Percentiles rank a stretch among this genome's conserved stretches.
Evolutionary conservation across 2,113 vertebrate genomes (phyloP).

Genomic region (Dromas ardeola): DNA sequence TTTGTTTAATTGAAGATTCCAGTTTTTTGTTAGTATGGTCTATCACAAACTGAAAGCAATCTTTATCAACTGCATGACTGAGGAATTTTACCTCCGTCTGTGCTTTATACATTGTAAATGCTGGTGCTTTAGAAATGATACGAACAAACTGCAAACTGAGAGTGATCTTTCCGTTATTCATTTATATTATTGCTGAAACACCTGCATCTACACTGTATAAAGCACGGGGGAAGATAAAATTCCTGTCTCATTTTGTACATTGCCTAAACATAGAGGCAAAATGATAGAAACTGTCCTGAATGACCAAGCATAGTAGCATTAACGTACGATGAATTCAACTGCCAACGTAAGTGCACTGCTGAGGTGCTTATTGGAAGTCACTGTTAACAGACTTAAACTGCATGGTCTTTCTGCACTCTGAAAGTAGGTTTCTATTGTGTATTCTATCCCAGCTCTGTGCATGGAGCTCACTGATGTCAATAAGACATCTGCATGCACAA

Average conservation of each 20-base stretch:
- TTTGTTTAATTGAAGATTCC: background rate
- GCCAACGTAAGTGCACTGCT: background rate
- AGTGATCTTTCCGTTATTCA: background rate
- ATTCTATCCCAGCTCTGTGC: background rate
- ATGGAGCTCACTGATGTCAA: background rate
- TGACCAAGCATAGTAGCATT: background rate
- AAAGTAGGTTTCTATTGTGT: background rate
- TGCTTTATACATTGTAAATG: background rate
- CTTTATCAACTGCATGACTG: background rate
- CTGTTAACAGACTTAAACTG: background rate
- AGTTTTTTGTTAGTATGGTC: background rate
- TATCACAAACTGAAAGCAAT: background rate
- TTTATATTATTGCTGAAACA: background rate
- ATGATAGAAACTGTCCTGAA: background rate
- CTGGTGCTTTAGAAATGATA: background rate
- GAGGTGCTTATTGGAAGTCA: background rate
- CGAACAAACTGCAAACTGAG: background rate
- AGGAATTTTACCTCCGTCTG: background rate
- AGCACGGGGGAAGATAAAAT: background rate
- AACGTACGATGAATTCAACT: background rate
- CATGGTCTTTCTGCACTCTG: background rate
- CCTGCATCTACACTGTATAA: background rate
- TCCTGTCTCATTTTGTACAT: background rate
- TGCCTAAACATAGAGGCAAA: background rate
- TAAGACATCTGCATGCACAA: background rate